phyloP scores from a whole-genome alignment of 2,797 vertebrate genomes.

The Sphenodon punctatus region DNA sequence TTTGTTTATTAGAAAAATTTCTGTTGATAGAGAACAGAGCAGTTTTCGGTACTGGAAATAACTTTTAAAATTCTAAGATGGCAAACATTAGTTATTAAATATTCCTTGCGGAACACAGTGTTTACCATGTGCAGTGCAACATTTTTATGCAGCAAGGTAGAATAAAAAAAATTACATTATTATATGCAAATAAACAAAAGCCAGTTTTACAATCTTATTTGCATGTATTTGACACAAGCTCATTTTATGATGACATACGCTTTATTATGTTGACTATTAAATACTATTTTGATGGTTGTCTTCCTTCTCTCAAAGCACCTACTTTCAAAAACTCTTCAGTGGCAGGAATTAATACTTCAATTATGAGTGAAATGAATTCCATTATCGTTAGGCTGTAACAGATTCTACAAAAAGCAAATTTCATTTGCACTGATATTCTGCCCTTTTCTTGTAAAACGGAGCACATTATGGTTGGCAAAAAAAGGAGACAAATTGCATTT shows the following conservation, averaged over 20 bases:
- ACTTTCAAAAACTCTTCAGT: slow-evolving; percentile 3
- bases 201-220: background rate
- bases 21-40: background rate
- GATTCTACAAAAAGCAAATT: slow-evolving; percentile 23
- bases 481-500: background rate
- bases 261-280: slow-evolving; percentile 4
- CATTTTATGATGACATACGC: background rate
- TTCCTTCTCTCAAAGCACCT: slow-evolving; percentile 19
- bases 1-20: background rate
- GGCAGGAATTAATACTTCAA: slow-evolving; percentile 36
- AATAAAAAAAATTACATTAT: background rate
- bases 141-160: background rate
- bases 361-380: slow-evolving; percentile 45
- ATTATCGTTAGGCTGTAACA: slow-evolving; percentile 4
- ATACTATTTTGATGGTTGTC: slow-evolving; percentile 19
- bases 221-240: background rate
- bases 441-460: background rate
- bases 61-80: background rate
- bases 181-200: background rate
- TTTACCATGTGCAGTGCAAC: background rate
- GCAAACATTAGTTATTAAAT: background rate
- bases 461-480: background rate
- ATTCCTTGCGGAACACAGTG: background rate
- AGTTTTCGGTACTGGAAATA: background rate
- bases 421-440: slow-evolving; percentile 6